phyloP scores from a whole-genome alignment of 1,140 invertebrate genomes.

The Lethrus apterus region DNA sequence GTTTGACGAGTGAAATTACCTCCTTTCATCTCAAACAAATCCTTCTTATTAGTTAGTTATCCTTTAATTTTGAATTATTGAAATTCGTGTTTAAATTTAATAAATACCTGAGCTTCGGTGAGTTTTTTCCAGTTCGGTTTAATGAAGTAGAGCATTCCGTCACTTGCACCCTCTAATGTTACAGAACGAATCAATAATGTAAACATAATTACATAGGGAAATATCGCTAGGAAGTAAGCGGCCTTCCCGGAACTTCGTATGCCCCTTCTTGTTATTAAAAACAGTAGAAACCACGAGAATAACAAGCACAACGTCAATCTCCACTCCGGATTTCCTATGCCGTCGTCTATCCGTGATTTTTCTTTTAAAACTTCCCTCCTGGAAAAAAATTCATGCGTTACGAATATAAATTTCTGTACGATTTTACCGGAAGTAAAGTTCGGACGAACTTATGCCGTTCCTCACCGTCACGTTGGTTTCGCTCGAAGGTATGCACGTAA shows the following conservation, averaged over 20 bases:
- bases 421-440: slow-evolving; percentile 53
- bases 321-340: slow-evolving; percentile 67
- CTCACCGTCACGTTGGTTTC: slow-evolving; percentile 15
- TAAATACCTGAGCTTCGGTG: slow-evolving; percentile 49
- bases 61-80: too few relatives aligned
- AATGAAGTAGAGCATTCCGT: slow-evolving; percentile 68
- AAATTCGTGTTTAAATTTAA: too few relatives aligned
- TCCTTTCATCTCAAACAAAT: too few relatives aligned
- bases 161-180: slow-evolving; percentile 64
- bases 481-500: slow-evolving; percentile 29
- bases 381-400: slow-evolving; percentile 20
- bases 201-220: slow-evolving; percentile 76
- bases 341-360: slow-evolving; percentile 57
- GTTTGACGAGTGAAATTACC: too few relatives aligned
- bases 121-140: slow-evolving; percentile 56
- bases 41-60: too few relatives aligned
- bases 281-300: slow-evolving; percentile 68
- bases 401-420: too few relatives aligned
- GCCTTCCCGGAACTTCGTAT: slow-evolving; percentile 71
- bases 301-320: slow-evolving; percentile 67
- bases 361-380: slow-evolving; percentile 63
- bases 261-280: slow-evolving; percentile 68
- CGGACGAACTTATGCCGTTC: slow-evolving; percentile 46
- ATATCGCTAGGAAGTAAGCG: slow-evolving; percentile 76
- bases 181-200: slow-evolving; percentile 64